A percentile compares a stretch with the other conserved stretches of the same genome.
phyloP scores from a whole-genome alignment of 2,797 vertebrate species.

The Spatula versicolor region DNA sequence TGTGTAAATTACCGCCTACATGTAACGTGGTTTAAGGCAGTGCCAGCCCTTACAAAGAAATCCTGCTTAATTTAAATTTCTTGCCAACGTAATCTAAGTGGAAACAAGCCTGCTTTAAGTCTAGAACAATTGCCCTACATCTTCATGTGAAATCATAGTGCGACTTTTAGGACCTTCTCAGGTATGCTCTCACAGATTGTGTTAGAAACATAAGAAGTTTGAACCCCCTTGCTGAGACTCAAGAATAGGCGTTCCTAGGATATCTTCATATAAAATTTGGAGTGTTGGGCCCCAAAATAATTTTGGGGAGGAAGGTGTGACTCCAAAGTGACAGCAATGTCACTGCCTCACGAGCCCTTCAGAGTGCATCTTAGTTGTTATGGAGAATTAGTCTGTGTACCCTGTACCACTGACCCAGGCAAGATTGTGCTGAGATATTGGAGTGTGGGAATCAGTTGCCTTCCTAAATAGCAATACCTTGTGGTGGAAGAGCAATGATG shows the following conservation, averaged over 20 bases:
- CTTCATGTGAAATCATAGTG: background rate
- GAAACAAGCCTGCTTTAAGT: background rate
- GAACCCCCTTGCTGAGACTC: fast-evolving
- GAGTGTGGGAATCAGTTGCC: fast-evolving
- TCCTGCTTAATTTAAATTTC: background rate
- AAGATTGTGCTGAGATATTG: background rate
- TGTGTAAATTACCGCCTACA: background rate
- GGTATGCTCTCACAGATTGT: background rate
- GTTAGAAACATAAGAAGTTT: fast-evolving
- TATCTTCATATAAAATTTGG: background rate
- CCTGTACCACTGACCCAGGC: background rate
- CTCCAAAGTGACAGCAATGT: background rate
- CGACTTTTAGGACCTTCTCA: background rate
- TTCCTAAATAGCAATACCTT: background rate
- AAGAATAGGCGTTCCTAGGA: background rate
- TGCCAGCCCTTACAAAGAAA: background rate
- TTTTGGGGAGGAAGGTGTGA: background rate
- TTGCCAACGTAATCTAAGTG: background rate
- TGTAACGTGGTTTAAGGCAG: fast-evolving
- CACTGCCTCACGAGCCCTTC: fast-evolving
- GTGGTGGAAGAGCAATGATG: background rate
- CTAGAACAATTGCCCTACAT: background rate
- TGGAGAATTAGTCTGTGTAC: fast-evolving
- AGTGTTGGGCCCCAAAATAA: background rate
- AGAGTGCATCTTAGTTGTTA: fast-evolving